These are phyloP conservation scores for Chelon labrosus DNA, from an alignment of 2,797 vertebrate genomes.

Conservation along the genomic window DNA sequence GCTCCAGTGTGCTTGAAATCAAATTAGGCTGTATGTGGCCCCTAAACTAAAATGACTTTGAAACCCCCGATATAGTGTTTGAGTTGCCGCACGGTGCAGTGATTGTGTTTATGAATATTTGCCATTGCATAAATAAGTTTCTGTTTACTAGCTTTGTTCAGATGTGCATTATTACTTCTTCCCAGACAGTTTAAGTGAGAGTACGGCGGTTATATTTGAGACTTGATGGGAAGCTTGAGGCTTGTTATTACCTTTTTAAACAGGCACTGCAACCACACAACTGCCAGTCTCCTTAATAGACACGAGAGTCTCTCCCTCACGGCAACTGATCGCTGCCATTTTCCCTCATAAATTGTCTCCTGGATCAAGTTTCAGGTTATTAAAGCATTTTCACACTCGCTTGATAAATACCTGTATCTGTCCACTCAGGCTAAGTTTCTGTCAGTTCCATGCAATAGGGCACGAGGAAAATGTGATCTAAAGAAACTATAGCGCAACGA, in stretches of 20 bases:
- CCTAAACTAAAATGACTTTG: no score
- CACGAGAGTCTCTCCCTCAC: slow-evolving; percentile 8
- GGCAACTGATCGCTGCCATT: slow-evolving; percentile 42
- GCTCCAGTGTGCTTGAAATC: no score
- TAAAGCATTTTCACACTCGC: not conserved
- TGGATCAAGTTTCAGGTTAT: not conserved
- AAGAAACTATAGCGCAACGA: slow-evolving; percentile 46
- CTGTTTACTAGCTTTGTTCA: slow-evolving; percentile 1
- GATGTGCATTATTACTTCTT: slow-evolving; percentile 8
- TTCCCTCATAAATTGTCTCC: slow-evolving; percentile 22
- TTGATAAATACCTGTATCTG: not conserved
- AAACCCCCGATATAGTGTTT: no score
- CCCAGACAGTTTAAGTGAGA: slow-evolving; percentile 3
- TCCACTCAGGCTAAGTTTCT: slow-evolving; percentile 18
- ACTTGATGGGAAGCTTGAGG: slow-evolving; percentile 36
- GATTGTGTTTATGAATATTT: not conserved
- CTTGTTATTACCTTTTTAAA: slow-evolving; percentile 64
- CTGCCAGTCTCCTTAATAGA: slow-evolving; percentile 12
- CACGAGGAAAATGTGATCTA: slow-evolving; percentile 30
- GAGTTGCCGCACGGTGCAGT: no score
- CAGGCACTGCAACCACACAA: slow-evolving; percentile 59
- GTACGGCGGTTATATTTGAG: not conserved
- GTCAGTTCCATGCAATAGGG: slow-evolving; percentile 7
- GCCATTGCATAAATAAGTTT: not conserved
- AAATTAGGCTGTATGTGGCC: no score